These are phyloP conservation scores for Cydia strobilella DNA, from an alignment of 1,140 invertebrate species.

Conservation along the genomic window DNA sequence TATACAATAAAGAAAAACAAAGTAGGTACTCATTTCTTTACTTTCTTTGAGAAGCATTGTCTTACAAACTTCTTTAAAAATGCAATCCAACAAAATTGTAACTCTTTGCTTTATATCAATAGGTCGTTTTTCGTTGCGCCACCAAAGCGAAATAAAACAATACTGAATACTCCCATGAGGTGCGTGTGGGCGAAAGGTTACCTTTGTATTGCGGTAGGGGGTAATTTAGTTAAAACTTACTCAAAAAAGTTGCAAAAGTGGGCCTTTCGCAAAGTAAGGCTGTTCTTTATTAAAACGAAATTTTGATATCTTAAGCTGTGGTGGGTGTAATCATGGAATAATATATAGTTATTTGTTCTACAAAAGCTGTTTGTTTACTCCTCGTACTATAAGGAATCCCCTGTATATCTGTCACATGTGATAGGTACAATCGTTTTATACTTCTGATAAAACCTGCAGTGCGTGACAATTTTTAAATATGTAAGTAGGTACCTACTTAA, in stretches of 20 bases:
- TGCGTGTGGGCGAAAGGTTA: constrained; percentile 27
- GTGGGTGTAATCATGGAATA: not conserved
- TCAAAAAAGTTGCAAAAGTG: constrained; percentile 13
- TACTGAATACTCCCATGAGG: not conserved
- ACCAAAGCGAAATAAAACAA: not conserved
- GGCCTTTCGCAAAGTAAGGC: not conserved
- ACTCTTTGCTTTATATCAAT: not conserved
- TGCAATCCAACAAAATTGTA: not conserved
- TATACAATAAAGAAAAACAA: too few species aligned
- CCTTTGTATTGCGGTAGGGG: constrained; percentile 23
- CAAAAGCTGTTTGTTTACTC: too few species aligned
- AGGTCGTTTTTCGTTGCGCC: not conserved
- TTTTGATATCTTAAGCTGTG: not conserved
- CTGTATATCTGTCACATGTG: too few species aligned
- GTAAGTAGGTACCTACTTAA: too few species aligned
- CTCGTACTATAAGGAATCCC: too few species aligned
- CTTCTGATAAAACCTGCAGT: too few species aligned
- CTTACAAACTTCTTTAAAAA: not conserved
- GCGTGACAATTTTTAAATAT: too few species aligned
- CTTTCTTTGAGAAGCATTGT: not conserved
- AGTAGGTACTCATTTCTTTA: not conserved
- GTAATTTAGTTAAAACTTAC: constrained; percentile 2
- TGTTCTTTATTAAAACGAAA: not conserved
- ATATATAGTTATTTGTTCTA: too few species aligned
- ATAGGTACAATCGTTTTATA: too few species aligned